Evolutionary conservation across 2,797 vertebrate genomes (phyloP).

Genomic region (Phoebastria nigripes): DNA sequence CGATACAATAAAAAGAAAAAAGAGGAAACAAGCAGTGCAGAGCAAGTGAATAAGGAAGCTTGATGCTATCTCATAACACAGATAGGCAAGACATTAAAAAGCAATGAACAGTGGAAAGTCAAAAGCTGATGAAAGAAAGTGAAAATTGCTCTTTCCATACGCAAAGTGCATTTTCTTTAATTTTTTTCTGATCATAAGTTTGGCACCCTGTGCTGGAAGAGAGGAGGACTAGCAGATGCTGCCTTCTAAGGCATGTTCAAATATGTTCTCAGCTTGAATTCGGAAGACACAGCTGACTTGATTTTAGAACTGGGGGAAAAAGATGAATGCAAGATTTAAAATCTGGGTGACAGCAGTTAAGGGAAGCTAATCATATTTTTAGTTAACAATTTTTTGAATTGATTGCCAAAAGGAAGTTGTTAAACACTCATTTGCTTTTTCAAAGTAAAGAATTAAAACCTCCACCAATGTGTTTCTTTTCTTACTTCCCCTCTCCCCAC

Average conservation of each 20-base stretch:
- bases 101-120: background rate
- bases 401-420: background rate
- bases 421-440: background rate
- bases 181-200: background rate
- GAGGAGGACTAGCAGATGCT: background rate
- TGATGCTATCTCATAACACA: background rate
- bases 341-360: background rate
- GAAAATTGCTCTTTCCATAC: background rate
- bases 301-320: background rate
- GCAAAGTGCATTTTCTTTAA: background rate
- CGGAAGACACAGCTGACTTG: background rate
- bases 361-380: background rate
- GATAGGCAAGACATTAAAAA: background rate
- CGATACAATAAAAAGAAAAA: background rate
- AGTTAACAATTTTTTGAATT: background rate
- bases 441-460: background rate
- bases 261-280: slow-evolving; percentile 3
- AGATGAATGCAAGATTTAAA: background rate
- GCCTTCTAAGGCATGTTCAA: background rate
- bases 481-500: background rate
- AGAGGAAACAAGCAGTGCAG: background rate
- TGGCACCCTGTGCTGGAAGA: background rate
- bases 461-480: background rate
- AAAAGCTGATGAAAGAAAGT: background rate
- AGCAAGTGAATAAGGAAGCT: background rate